Base-by-base conservation (phyloP, 37 sponge, comb jelly and placozoan genomes). In the Chondrosia reniformis region DNA sequence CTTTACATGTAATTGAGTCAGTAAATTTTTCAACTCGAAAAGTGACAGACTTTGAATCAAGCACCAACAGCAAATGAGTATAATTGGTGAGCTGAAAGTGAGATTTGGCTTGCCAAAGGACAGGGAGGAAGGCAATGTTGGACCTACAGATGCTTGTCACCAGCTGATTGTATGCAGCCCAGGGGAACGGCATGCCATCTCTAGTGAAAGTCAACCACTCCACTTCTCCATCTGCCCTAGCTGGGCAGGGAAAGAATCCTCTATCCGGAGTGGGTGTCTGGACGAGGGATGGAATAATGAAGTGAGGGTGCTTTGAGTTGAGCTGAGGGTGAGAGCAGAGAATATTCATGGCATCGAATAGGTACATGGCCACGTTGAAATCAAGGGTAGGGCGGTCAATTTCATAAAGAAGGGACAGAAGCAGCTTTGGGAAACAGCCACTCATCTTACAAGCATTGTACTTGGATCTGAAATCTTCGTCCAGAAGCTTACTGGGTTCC, bases 91-190 rank as follows among this genome's bases (percentile, higher is more conserved):
- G 72, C 72, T 69, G 72, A 6, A 69, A 39, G 43, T 69, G 72
- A 4, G 72, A 19, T 37, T 43, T 34, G 19, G 44, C 41, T 7
- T 69, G 72, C 72, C 43, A 69, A 19, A 69, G 72, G 2, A 17
- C 22, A 21, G 72, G 72, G 1, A 39, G 15, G 43, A 25, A 69
- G 40, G 24, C 1, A 21, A 69, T 9, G 24, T 21, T n/a, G 21
- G 72, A 34, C 1, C 72, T 36, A 10, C 37, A 69, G 43, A 41
- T 43, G 43, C 72, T 43, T 4, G 72, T 69, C 2, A 69, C 72
- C 72, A 69, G 42, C 12, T 69, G 72, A 39, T 69, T 69, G 43
- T 69, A 69, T 1, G 21, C 72, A n/a, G 72, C 43, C 72, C 72
- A 69, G 12, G 72, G 72, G 22, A 69, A 69, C 24, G 39, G 43